Percentiles rank a stretch among this genome's conserved stretches.
phyloP scores from a whole-genome alignment of 1,140 invertebrate genomes.

The Tachypleus tridentatus region DNA sequence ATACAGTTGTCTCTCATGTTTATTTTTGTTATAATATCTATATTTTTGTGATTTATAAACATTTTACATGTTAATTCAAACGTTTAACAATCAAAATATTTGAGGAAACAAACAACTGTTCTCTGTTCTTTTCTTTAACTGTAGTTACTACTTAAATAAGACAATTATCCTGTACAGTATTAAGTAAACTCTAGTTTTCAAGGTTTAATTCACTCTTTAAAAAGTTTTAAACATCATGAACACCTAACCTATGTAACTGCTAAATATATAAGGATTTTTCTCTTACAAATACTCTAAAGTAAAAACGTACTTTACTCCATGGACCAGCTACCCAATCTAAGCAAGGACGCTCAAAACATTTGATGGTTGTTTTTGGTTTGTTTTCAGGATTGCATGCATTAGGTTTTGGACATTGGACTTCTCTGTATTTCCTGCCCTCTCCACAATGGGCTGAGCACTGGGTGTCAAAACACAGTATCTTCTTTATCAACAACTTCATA shows the following conservation, averaged over 20 bases:
- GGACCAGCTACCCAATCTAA: slow-evolving; percentile 35
- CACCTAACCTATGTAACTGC: too few relatives aligned
- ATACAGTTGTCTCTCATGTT: too few relatives aligned
- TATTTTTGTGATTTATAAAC: too few relatives aligned
- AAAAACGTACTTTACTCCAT: slow-evolving; percentile 33
- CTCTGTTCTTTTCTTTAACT: neutral
- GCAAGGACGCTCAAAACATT: slow-evolving; percentile 29
- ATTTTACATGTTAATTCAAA: too few relatives aligned
- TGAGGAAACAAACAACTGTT: neutral
- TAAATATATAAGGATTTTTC: too few relatives aligned
- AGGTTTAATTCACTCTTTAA: too few relatives aligned
- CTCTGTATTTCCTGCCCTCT: slow-evolving; percentile 27
- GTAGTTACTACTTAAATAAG: neutral
- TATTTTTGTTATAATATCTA: too few relatives aligned
- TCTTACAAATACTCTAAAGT: neutral
- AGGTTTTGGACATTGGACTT: slow-evolving; percentile 29
- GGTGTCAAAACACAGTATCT: neutral
- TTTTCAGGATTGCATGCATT: slow-evolving; percentile 29
- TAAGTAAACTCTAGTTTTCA: too few relatives aligned
- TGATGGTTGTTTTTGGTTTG: slow-evolving; percentile 25
- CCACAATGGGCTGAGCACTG: slow-evolving; percentile 37
- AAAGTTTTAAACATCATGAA: too few relatives aligned
- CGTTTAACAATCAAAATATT: neutral
- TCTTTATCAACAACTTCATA: too few relatives aligned
- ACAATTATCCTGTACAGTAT: too few relatives aligned